These are phyloP conservation scores for Pteropus rufus DNA, from an alignment of 2,797 vertebrate species.

Conservation along the genomic window DNA sequence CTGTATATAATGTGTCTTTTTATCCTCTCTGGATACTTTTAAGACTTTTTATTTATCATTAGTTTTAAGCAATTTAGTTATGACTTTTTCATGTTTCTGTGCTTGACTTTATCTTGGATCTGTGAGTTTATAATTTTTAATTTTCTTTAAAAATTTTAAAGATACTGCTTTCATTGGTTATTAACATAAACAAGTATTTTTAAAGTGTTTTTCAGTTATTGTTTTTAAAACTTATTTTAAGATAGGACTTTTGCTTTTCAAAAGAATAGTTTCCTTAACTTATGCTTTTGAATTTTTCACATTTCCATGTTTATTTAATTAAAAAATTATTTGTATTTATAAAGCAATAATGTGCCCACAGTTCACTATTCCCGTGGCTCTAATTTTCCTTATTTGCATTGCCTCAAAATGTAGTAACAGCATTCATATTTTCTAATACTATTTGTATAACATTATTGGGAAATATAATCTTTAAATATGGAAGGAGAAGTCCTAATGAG, in stretches of 20 bases:
- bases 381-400: not conserved
- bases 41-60: not conserved
- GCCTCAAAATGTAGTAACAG: not conserved
- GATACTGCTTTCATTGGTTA: not conserved
- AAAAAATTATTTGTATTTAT: not conserved
- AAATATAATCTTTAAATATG: not conserved
- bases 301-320: not conserved
- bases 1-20: not conserved
- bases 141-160: not conserved
- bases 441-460: not conserved
- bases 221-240: conserved; percentile 1
- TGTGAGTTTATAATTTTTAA: not conserved
- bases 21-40: not conserved
- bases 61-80: not conserved
- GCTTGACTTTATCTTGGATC: not conserved
- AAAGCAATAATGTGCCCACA: not conserved
- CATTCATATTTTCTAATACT: not conserved
- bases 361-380: not conserved
- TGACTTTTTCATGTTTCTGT: not conserved
- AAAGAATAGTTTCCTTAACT: not conserved
- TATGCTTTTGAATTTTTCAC: not conserved
- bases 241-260: not conserved
- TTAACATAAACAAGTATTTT: not conserved
- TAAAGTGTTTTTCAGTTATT: not conserved
- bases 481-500: not conserved